Evolutionary conservation across 2,113 vertebrate species (phyloP).

Genomic region (Bufo gargarizans): DNA sequence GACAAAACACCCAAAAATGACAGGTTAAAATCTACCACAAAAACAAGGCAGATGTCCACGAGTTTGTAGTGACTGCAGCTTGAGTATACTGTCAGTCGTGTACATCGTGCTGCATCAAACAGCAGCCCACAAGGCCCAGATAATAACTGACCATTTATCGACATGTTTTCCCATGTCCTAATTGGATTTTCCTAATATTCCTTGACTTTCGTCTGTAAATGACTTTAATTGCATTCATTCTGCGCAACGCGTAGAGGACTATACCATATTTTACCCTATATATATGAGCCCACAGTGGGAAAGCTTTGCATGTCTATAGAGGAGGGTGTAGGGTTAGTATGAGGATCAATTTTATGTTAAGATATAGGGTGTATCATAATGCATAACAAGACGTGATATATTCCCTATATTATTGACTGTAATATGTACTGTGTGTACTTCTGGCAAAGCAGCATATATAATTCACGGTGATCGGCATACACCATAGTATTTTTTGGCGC

Average conservation of each 20-base stretch:
- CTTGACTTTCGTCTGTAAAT: not conserved
- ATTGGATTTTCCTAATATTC: not conserved
- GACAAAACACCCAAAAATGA: not conserved
- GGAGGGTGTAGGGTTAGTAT: not conserved
- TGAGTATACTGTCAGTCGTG: not conserved
- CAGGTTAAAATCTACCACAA: not conserved
- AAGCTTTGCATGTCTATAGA: not conserved
- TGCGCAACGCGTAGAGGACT: not conserved
- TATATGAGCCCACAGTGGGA: not conserved
- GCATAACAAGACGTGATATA: not conserved
- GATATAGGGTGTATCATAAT: not conserved
- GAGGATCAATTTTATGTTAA: not conserved
- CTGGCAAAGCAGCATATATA: not conserved
- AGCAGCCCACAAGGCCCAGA: slow-evolving; percentile 7
- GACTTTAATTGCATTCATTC: not conserved
- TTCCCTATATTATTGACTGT: not conserved
- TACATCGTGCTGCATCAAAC: not conserved
- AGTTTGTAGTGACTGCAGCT: not conserved
- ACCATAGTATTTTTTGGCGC: slow-evolving; percentile 6
- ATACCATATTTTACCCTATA: no score
- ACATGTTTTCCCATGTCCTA: not conserved
- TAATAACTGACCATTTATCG: not conserved
- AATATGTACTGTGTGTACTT: not conserved
- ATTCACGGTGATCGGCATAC: not conserved
- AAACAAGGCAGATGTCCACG: not conserved